These are phyloP conservation scores for Potorous gilbertii DNA, from an alignment of 2,797 vertebrate genomes.

Conservation along the genomic window DNA sequence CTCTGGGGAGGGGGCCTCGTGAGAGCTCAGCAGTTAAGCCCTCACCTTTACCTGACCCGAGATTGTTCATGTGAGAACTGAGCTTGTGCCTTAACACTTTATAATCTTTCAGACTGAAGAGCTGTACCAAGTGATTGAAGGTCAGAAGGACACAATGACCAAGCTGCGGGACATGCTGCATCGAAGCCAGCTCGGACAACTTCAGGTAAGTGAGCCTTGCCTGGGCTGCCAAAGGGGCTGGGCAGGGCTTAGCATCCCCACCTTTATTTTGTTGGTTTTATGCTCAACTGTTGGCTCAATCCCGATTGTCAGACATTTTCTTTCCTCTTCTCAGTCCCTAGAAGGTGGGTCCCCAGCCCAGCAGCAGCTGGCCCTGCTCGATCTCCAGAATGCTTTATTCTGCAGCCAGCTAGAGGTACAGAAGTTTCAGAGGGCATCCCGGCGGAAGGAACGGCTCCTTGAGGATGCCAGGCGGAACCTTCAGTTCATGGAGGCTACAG, in stretches of 20 bases:
- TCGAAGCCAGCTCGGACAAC: constrained; percentile 89
- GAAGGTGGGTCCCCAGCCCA: constrained; percentile 78
- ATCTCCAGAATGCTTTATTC: constrained; percentile 91
- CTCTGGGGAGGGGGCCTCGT: too few species aligned
- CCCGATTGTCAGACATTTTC: not conserved
- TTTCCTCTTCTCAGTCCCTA: constrained; percentile 79
- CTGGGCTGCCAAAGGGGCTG: fast-evolving
- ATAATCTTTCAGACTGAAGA: constrained; percentile 86
- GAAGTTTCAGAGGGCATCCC: constrained; percentile 85
- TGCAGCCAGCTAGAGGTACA: constrained; percentile 92
- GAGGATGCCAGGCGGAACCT: constrained; percentile 84
- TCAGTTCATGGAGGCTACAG: constrained; percentile 86
- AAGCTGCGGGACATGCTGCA: constrained; percentile 89
- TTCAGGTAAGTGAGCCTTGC: constrained; percentile 84
- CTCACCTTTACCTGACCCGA: too few species aligned
- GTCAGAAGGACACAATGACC: constrained; percentile 90
- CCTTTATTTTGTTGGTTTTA: not conserved
- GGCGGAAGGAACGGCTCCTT: constrained; percentile 86
- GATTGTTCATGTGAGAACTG: too few species aligned
- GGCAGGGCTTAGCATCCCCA: not conserved
- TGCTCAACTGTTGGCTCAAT: not conserved
- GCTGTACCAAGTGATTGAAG: constrained; percentile 88
- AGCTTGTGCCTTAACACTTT: not conserved
- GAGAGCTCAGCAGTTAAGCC: too few species aligned
- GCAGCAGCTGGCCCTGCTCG: constrained; percentile 87